These are phyloP conservation scores for Agrochola circellaris DNA, from an alignment of 2,888 invertebrate species.

Conservation along the genomic window DNA sequence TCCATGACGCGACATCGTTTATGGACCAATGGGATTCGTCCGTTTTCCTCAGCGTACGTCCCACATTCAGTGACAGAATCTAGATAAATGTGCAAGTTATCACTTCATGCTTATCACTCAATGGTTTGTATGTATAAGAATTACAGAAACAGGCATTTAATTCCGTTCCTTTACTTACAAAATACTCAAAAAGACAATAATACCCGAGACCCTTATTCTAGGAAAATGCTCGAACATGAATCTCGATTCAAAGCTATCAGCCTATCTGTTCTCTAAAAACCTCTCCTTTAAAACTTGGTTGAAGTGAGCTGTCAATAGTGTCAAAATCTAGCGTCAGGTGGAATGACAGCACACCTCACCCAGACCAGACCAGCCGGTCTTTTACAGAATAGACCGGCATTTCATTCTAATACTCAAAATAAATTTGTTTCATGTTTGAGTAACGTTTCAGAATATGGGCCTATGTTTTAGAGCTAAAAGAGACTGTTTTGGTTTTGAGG, in stretches of 20 bases:
- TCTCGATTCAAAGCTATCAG: slow-evolving; percentile 3
- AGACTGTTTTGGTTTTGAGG: slow-evolving; percentile 8
- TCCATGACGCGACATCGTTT: not conserved
- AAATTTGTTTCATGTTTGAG: not conserved
- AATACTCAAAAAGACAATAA: slow-evolving; percentile 63
- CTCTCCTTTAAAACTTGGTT: not conserved
- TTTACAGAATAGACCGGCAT: not conserved
- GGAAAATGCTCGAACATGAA: not conserved
- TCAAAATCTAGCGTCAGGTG: not conserved
- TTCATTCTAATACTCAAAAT: slow-evolving; percentile 3
- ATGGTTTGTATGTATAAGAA: slow-evolving; percentile 37
- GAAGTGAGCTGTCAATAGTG: not conserved
- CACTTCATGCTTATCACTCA: slow-evolving; percentile 11
- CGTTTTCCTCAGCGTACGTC: not conserved
- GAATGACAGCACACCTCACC: not conserved
- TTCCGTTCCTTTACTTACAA: slow-evolving; percentile 52
- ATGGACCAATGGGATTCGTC: not conserved
- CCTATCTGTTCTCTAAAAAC: not conserved
- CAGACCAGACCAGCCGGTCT: too few relatives aligned
- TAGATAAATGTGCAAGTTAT: not conserved
- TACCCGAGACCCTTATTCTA: not conserved
- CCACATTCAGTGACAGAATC: not conserved
- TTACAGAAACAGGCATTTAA: slow-evolving; percentile 65
- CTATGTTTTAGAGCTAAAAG: slow-evolving; percentile 1
- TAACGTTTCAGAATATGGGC: not conserved